Evolutionary conservation across 2,113 vertebrate genomes (phyloP).

Genomic region (Chloropsis cyanopogon): DNA sequence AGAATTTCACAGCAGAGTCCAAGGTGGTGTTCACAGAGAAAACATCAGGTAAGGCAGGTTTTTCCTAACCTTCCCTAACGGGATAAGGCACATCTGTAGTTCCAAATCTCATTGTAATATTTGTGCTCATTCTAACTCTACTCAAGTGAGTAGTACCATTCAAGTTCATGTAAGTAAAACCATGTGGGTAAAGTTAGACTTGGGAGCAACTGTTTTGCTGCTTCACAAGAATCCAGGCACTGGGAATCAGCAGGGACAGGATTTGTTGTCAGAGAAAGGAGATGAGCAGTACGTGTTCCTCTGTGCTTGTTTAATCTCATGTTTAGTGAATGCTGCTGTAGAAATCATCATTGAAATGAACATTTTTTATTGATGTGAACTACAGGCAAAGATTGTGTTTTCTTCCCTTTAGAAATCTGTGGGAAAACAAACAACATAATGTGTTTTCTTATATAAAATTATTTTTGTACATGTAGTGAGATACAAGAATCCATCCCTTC

Average conservation of each 20-base stretch:
- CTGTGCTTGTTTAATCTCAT: neutral
- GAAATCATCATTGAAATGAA: neutral
- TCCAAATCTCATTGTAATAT: neutral
- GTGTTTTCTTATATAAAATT: neutral
- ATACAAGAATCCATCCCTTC: neutral
- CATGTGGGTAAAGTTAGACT: neutral
- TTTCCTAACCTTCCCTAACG: neutral
- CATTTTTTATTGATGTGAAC: neutral
- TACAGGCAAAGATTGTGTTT: neutral
- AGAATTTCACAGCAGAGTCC: slow-evolving; percentile 96
- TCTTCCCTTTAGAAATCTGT: neutral
- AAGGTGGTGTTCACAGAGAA: slow-evolving; percentile 96
- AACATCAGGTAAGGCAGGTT: slow-evolving; percentile 81
- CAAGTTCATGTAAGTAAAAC: neutral
- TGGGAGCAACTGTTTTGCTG: neutral
- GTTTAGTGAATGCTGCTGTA: neutral
- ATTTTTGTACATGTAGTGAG: neutral
- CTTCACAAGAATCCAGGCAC: neutral
- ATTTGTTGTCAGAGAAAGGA: neutral
- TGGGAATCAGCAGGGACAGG: neutral
- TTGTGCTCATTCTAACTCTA: neutral
- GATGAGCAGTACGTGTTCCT: neutral
- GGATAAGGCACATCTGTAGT: neutral
- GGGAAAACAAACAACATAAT: neutral
- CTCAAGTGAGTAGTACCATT: neutral